Conservation (phyloP, 2,113 vertebrate genomes). For the Datnioides undecimradiatus region DNA sequence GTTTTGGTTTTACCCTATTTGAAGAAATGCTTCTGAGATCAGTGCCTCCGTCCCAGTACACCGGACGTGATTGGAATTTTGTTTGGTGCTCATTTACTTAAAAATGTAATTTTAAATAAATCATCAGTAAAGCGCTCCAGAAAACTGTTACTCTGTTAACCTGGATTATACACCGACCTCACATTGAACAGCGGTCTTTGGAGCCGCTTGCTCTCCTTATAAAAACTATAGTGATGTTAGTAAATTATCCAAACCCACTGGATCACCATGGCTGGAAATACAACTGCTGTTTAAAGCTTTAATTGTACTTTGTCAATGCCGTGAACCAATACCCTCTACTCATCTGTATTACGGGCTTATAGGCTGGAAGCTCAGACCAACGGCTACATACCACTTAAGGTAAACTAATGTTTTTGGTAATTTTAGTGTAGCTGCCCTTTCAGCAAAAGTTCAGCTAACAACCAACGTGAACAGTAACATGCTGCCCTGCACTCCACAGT, state of each 20-base stretch:
- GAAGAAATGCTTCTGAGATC: slow-evolving; percentile 9
- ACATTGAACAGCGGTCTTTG: not conserved
- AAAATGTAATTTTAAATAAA: not conserved
- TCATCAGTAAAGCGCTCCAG: not conserved
- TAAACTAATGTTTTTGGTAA: not conserved
- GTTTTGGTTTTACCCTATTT: slow-evolving; percentile 9
- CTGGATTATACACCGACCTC: not conserved
- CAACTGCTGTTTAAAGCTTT: not conserved
- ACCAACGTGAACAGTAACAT: not conserved
- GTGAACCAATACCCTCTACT: not conserved
- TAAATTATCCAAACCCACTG: not conserved
- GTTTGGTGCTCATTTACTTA: not conserved
- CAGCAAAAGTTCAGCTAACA: not conserved
- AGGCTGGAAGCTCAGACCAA: not conserved
- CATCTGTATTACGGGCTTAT: no score
- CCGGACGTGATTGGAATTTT: not conserved
- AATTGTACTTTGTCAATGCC: not conserved
- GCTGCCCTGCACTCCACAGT: not conserved
- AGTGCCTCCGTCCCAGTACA: not conserved
- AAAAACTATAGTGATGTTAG: not conserved
- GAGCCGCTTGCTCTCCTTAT: not conserved
- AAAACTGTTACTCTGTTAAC: not conserved
- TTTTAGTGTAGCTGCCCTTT: not conserved
- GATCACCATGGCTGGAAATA: not conserved
- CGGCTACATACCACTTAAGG: not conserved